Conservation (phyloP, 2,888 invertebrate genomes). For the Cephus spinipes region DNA sequence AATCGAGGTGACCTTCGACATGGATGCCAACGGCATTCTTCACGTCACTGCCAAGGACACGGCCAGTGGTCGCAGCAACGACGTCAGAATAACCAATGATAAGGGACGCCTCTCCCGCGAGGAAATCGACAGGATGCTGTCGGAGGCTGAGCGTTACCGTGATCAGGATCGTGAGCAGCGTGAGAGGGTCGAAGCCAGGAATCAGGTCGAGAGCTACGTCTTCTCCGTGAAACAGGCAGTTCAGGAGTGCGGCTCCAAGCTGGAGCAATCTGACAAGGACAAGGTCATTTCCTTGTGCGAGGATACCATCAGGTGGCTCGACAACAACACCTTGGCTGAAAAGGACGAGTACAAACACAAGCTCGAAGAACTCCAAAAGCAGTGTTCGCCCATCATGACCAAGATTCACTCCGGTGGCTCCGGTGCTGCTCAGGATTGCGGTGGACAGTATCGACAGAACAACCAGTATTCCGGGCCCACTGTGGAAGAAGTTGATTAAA, state of each 20-base stretch:
- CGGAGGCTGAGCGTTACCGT: conserved; percentile 79
- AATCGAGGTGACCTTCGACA: conserved; percentile 70
- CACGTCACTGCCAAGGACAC: conserved; percentile 72
- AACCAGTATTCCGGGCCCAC: conserved; percentile 71
- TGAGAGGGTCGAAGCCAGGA: conserved; percentile 77
- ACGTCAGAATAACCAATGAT: conserved; percentile 87
- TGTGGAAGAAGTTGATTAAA: conserved; percentile 79
- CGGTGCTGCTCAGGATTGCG: conserved; percentile 49
- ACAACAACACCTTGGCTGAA: conserved; percentile 75
- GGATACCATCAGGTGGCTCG: conserved; percentile 75
- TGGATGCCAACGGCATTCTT: conserved; percentile 76
- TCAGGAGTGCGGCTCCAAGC: conserved; percentile 74
- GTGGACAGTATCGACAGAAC: conserved; percentile 48
- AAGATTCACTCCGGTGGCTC: conserved; percentile 67
- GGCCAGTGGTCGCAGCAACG: conserved; percentile 79
- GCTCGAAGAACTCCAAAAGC: conserved; percentile 69
- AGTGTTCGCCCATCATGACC: conserved; percentile 73
- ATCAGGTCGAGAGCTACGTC: conserved; percentile 78
- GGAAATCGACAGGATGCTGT: conserved; percentile 84
- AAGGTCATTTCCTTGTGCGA: conserved; percentile 70
- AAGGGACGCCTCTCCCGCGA: conserved; percentile 83
- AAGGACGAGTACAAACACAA: conserved; percentile 77
- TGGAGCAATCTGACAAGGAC: conserved; percentile 75
- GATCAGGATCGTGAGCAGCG: conserved; percentile 80
- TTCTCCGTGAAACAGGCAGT: conserved; percentile 78